Evolutionary conservation across 2,113 vertebrate genomes (phyloP), one percentile per base, ranked within the genome.

Genomic region (Cyphomyrus plagiostoma): DNA sequence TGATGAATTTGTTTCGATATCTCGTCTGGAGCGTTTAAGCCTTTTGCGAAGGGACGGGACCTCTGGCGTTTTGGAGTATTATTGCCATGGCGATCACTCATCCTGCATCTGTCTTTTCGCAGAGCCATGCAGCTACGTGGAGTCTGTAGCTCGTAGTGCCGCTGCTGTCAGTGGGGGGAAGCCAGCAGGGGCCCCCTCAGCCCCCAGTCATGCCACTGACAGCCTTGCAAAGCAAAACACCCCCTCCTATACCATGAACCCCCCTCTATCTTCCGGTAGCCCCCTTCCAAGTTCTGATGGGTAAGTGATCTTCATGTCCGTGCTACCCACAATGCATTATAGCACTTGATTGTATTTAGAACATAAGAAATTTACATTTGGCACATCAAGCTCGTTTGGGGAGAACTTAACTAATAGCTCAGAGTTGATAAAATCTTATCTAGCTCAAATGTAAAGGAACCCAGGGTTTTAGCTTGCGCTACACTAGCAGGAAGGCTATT

Each of bases 61-160:
- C 35, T 77, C 70, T 8, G 13, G 15, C 15, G 13, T 80, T 80
- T 80, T 42, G 13, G 10, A 15, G 74, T 15, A 17, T 42, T 17
- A 3, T 80, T 17, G 30, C 15, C 35, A 39, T 19, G 70, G 15
- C 30, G 1, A 77, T 19, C 70, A 80, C 35, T 80, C 13, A 74
- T 42, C 15, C 30, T 80, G 15, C 10, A 70, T 70, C 62, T 4
- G 30, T 89, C 19, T 91, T 21, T 91, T 82, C 92, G 0, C 95
- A 99, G 98, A 98, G 66, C 97, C 98, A n/a, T 95, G 98, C 91
- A 99, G 97, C 94, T 99, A 99, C 0, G 98, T 99, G 0, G 97
- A 99, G 92, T 99, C 98, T 0, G 97, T 99, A 91, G 98, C 97
- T 0, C 96, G 97, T 91, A 98, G 97, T 0, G 98, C 98, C 0